These are phyloP conservation scores for Melanaphis sacchari DNA, from an alignment of 1,140 invertebrate genomes.

Conservation along the genomic window DNA sequence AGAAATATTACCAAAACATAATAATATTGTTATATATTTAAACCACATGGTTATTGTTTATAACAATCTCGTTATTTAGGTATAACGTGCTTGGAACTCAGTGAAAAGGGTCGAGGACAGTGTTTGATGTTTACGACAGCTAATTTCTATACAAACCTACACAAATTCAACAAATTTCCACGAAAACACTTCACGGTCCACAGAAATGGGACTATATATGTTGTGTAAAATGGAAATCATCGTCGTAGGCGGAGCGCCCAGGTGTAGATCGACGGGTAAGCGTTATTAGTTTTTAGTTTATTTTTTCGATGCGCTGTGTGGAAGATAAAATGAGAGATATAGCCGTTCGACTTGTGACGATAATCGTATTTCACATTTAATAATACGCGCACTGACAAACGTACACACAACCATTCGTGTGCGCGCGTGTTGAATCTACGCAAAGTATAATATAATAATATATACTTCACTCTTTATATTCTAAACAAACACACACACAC, in stretches of 20 bases:
- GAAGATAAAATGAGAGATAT: too few relatives aligned
- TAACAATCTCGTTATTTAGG: background rate
- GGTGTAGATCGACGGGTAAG: background rate
- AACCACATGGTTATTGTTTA: background rate
- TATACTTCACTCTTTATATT: background rate
- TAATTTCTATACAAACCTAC: too few relatives aligned
- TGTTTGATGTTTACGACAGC: background rate
- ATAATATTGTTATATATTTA: background rate
- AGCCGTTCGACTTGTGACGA: background rate
- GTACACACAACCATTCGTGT: too few relatives aligned
- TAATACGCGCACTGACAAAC: background rate
- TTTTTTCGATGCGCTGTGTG: too few relatives aligned
- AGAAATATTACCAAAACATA: background rate
- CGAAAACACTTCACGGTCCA: too few relatives aligned
- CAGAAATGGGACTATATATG: too few relatives aligned
- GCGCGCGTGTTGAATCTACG: background rate
- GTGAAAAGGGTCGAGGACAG: background rate
- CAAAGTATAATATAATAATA: background rate
- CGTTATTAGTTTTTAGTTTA: background rate
- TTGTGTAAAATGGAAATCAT: too few relatives aligned
- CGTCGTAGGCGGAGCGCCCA: too few relatives aligned
- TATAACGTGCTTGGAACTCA: background rate
- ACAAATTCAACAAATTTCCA: too few relatives aligned
- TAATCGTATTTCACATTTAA: slow-evolving; percentile 42
- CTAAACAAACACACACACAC: background rate